Conservation (phyloP, 2,797 vertebrate species). For the Halcyon badia region DNA sequence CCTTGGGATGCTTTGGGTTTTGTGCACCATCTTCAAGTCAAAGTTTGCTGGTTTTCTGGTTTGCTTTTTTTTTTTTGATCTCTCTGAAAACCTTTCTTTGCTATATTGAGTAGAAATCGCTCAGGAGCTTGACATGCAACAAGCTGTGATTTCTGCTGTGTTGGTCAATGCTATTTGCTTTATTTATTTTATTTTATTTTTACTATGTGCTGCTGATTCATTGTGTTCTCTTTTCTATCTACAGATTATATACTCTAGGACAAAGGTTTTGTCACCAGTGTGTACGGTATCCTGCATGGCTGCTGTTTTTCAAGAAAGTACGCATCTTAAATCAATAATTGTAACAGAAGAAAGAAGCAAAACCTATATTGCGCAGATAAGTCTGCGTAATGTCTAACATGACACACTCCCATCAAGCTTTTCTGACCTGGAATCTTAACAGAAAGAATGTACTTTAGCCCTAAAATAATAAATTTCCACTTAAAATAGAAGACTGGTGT, state of each 20-base stretch:
- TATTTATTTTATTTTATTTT: neutral
- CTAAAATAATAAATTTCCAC: neutral
- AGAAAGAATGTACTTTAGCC: neutral
- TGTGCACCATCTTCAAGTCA: neutral
- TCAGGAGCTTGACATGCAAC: fast-evolving
- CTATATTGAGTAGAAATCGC: neutral
- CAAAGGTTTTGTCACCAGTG: neutral
- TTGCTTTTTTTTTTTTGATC: neutral
- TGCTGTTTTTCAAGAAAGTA: neutral
- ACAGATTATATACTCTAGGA: neutral
- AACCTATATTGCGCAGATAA: neutral
- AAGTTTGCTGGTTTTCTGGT: neutral
- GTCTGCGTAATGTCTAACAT: neutral
- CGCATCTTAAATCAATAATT: neutral
- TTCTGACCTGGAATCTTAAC: neutral
- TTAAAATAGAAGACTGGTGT: neutral
- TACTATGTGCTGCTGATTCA: neutral
- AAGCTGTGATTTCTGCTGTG: neutral
- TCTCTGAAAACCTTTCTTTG: neutral
- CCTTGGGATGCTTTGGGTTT: neutral
- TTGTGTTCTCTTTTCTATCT: neutral
- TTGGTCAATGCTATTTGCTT: neutral
- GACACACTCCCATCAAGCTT: neutral
- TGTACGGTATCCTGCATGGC: fast-evolving
- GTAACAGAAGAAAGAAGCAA: neutral